These are phyloP conservation scores for Drosophila eohydei DNA, from an alignment of 2,888 invertebrate genomes.

Conservation along the genomic window DNA sequence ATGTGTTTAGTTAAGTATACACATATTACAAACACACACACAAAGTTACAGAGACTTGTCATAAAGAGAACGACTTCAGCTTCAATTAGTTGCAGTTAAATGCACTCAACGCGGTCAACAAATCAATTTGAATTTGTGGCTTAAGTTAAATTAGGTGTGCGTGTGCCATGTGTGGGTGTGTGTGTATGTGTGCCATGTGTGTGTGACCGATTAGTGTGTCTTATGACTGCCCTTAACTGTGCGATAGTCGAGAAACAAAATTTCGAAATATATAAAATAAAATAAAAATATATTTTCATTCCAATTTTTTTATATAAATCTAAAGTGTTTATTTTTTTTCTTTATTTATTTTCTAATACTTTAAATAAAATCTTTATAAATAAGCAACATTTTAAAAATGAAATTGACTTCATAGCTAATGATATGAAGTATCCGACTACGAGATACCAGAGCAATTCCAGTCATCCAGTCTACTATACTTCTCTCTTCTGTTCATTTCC, in stretches of 20 bases:
- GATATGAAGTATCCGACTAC: no score
- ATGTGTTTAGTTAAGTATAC: conserved; percentile 12
- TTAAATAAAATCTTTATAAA: no score
- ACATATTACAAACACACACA: conserved; percentile 17
- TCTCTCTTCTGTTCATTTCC: no score
- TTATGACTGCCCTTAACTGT: not conserved
- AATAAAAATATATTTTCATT: not conserved
- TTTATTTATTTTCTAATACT: no score
- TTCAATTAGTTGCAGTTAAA: conserved; percentile 65
- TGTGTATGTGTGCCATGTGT: not conserved
- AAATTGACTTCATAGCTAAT: no score
- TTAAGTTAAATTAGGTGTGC: conserved; percentile 21
- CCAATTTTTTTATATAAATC: not conserved
- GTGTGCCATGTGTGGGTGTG: no score
- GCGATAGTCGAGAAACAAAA: not conserved
- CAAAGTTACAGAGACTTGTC: conserved; percentile 6
- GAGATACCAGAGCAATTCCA: no score
- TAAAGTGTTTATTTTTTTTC: no score
- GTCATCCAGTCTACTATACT: no score
- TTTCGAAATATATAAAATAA: not conserved
- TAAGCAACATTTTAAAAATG: no score
- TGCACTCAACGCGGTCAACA: conserved; percentile 55
- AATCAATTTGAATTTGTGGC: conserved; percentile 65
- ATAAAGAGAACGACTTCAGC: conserved; percentile 25
- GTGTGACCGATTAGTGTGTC: not conserved